phyloP scores from a whole-genome alignment of 1,140 invertebrate species.

The Orius insidiosus region DNA sequence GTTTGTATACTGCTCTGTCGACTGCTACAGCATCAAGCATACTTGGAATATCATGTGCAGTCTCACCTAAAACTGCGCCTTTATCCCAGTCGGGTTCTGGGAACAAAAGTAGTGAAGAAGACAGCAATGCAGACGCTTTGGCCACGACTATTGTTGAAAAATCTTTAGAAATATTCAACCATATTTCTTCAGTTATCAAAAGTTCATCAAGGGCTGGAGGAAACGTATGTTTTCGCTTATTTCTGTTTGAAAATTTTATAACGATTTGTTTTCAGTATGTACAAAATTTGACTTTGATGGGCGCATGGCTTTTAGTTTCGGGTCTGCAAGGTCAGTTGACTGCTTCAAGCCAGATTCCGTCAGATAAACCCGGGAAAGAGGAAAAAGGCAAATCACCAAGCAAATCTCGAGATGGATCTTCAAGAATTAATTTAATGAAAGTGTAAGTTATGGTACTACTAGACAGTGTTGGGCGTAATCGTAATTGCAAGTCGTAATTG shows the following conservation, averaged over 20 bases:
- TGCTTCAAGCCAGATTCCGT: constrained; percentile 32
- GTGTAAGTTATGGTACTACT: constrained; percentile 43
- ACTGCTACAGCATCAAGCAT: constrained; percentile 50
- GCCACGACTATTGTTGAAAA: constrained; percentile 52
- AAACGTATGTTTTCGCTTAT: constrained; percentile 44
- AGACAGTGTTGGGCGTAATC: too few relatives aligned
- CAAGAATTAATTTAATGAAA: constrained; percentile 45
- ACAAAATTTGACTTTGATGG: constrained; percentile 76
- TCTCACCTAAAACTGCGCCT: constrained; percentile 32
- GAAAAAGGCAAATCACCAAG: constrained; percentile 46
- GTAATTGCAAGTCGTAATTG: too few relatives aligned
- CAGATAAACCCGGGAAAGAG: constrained; percentile 35
- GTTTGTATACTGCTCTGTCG: constrained; percentile 57
- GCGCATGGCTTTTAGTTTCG: constrained; percentile 66
- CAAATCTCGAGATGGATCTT: constrained; percentile 38
- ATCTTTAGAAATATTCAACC: constrained; percentile 63
- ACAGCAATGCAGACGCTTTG: constrained; percentile 49
- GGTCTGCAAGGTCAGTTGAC: constrained; percentile 59
- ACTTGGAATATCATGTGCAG: constrained; percentile 39
- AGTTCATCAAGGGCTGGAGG: constrained; percentile 71
- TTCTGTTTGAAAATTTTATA: neutral
- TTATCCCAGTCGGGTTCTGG: constrained; percentile 5
- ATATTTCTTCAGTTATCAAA: constrained; percentile 60
- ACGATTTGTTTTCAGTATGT: constrained; percentile 25
- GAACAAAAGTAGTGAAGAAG: constrained; percentile 26